Evolutionary conservation across 2,113 vertebrate genomes (phyloP), one percentile per base, ranked within the genome.

Genomic region (Chrysochloris asiatica): DNA sequence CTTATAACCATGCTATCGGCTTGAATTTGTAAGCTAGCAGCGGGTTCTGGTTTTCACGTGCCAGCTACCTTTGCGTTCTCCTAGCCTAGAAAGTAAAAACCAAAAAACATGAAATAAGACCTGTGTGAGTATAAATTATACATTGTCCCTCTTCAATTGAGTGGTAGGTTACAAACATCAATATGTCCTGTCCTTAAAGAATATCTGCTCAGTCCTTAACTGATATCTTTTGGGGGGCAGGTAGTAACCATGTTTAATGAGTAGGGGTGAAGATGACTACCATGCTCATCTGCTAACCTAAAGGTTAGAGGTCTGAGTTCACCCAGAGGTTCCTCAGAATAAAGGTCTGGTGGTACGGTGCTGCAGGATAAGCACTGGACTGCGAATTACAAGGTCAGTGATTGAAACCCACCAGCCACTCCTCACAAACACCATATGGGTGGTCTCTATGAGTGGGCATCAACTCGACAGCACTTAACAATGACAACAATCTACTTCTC

Each of bases 131-230:
- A 79, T 56, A 65, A 89, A 76, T 78, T 59, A 36, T 10, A 50
- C 14, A 52, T 38, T 43, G 65, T 50, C 21, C 45, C 28, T 69
- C 8, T 73, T 86, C 80, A 81, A 22, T 69, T 11, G 79, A 87
- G 36, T 13, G 38, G 76, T 33, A 43, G 38, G 38, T 78, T 95
- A 41, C 50, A 56, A 76, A 92, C 73, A 75, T 86, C 83, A n/a
- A n/a, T n/a, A n/a, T 65, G 47, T 83, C 22, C 83, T 83, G 26
- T 38, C 43, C 78, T 83, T 47, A 67, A 77, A 67, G 65, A 77
- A 43, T 75, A 54, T 43, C 72, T 3, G 71, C 22, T 47, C 61
- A 30, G 28, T 65, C 22, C 56, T 69, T 59, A 73, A n/a, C 33
- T 72, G 79, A 50, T 76, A 73, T 75, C 63, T 88, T 85, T 33